Conservation (phyloP, 2,888 invertebrate species). For the Protodeltote pygarga region DNA sequence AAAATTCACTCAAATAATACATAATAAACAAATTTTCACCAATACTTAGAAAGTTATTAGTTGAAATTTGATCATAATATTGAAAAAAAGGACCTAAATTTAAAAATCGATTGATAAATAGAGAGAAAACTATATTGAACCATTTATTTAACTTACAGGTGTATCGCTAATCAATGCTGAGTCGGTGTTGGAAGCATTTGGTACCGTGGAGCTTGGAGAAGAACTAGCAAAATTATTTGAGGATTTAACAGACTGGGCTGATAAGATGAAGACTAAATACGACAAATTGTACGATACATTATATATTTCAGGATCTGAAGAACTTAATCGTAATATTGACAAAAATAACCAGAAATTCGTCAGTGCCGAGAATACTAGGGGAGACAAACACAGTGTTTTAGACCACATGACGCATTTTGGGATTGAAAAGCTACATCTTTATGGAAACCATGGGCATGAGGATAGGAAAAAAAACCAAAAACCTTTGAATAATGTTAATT, state of each 20-base stretch:
- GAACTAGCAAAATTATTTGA: slow-evolving; percentile 23
- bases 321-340: too few relatives aligned
- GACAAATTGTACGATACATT: too few relatives aligned
- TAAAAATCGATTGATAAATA: too few relatives aligned
- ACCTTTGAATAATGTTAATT: slow-evolving; percentile 42
- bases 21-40: too few relatives aligned
- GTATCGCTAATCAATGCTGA: slow-evolving; percentile 13
- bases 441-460: slow-evolving; percentile 37
- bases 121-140: too few relatives aligned
- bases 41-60: too few relatives aligned
- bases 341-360: neutral
- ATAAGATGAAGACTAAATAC: too few relatives aligned
- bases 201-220: slow-evolving; percentile 34
- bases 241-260: too few relatives aligned
- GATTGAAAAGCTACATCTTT: slow-evolving; percentile 35
- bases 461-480: neutral
- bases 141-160: slow-evolving; percentile 10
- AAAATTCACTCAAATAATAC: too few relatives aligned
- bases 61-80: too few relatives aligned
- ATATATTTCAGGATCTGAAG: too few relatives aligned
- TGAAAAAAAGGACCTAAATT: too few relatives aligned
- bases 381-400: slow-evolving; percentile 25
- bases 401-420: slow-evolving; percentile 28
- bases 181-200: slow-evolving; percentile 35
- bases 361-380: neutral